Evolutionary conservation across 2,888 invertebrate species (phyloP), one percentile per base, ranked within the genome.

Genomic region (Julus scandinavius): DNA sequence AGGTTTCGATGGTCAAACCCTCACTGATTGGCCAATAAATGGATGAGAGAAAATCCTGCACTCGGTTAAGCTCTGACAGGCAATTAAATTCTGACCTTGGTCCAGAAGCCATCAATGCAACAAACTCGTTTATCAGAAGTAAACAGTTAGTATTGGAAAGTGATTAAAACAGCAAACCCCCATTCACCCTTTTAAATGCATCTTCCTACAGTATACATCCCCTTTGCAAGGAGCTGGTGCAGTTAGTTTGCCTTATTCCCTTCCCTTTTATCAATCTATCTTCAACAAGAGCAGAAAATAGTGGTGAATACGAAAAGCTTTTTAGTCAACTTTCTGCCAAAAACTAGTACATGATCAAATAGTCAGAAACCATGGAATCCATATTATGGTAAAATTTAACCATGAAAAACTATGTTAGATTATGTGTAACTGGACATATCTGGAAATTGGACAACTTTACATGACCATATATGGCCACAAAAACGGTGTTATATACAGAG

Each of bases 141-240:
- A 63, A 63, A 63, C 63, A 63, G 63, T 63, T 63, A n/a, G 63
- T 63, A 63, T 63, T n/a, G 63, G 63, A 63, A 63, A 63, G 63
- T 63, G 63, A 63, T 63, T 63, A 63, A 63, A 63, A 63, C 17
- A 63, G n/a, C 63, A 63, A 63, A 17, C 7, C 15, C 54, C 7
- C 63, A 54, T n/a, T 63, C 63, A 63, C 54, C 54, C 17, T 63
- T 63, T n/a, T 63, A 63, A 17, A 63, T 63, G n/a, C 5, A 63
- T 4, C 63, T 63, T 5, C 3, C 63, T 63, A n/a, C 7, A n/a
- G 5, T 1, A n/a, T 49, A 6, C 49, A 11, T 11, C 6, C 54
- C 54, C 9, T 54, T 54, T 45, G 5, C 45, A 45, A 45, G 45
- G 45, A 45, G 6, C 7, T 45, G 29, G 29, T 29, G 29, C 29